Conservation (phyloP, 2,113 vertebrate species). For the Gnathonemus longibarbis region DNA sequence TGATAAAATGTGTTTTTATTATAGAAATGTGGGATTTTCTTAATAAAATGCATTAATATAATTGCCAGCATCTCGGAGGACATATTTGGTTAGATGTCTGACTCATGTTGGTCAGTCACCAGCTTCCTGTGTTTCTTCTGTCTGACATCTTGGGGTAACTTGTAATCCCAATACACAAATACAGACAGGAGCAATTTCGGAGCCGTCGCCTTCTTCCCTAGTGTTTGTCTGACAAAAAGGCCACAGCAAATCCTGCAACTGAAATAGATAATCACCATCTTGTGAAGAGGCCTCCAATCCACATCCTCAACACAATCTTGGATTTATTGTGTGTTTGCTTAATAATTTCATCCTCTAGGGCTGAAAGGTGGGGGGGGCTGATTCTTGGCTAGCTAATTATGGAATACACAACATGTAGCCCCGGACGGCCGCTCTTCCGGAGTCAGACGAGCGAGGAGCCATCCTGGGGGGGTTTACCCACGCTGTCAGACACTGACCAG, state of each 20-base stretch:
- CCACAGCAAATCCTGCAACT: conserved; percentile 54
- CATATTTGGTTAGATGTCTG: conserved; percentile 35
- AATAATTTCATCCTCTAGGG: conserved; percentile 49
- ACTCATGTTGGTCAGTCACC: conserved; percentile 30
- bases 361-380: neutral
- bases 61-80: neutral
- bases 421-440: neutral
- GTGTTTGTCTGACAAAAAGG: conserved; percentile 54
- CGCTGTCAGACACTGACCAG: neutral
- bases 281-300: conserved; percentile 66
- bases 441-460: conserved; percentile 12
- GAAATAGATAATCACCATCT: conserved; percentile 57
- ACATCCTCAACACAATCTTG: conserved; percentile 50
- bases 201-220: conserved; percentile 31
- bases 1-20: neutral
- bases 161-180: conserved; percentile 42
- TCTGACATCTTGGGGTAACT: conserved; percentile 32
- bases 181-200: conserved; percentile 29
- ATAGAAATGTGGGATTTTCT: neutral
- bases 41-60: neutral
- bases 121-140: conserved; percentile 19
- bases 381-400: conserved; percentile 16
- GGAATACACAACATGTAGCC: conserved; percentile 23
- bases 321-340: conserved; percentile 46
- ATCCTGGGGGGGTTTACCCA: neutral